These are phyloP conservation scores for Calidris pygmaea DNA, from an alignment of 2,113 vertebrate genomes.

Conservation along the genomic window DNA sequence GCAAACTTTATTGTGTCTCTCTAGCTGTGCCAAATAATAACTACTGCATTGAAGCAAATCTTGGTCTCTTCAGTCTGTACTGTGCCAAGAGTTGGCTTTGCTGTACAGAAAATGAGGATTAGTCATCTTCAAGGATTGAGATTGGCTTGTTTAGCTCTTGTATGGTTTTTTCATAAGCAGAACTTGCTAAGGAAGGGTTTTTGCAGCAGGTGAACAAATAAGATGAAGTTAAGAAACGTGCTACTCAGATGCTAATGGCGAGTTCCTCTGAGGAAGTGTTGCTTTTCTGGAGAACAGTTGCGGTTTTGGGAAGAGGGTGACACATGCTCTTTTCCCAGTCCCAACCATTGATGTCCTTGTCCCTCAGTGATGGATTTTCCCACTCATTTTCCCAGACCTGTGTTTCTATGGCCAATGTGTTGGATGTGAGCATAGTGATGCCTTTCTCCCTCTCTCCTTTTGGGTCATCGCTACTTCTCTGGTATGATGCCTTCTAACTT, in stretches of 20 bases:
- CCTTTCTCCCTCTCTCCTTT: not conserved
- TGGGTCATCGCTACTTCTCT: accelerated
- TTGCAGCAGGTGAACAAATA: not conserved
- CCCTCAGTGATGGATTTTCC: not conserved
- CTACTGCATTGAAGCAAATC: not conserved
- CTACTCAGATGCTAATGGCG: not conserved
- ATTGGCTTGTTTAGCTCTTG: not conserved
- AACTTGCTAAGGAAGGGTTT: not conserved
- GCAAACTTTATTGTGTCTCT: not conserved
- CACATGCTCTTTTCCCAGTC: accelerated
- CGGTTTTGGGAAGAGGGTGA: not conserved
- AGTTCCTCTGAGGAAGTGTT: not conserved
- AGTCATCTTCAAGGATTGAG: not conserved
- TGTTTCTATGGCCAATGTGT: not conserved
- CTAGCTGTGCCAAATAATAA: not conserved
- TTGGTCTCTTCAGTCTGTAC: not conserved
- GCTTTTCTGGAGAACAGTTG: not conserved
- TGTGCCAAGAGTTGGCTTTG: not conserved
- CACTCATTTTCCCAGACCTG: accelerated
- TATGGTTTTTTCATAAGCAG: not conserved
- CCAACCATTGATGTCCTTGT: not conserved
- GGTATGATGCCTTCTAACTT: not conserved
- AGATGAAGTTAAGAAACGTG: not conserved
- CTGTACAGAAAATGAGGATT: not conserved
- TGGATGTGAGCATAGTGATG: not conserved